Percentiles rank a stretch among this genome's conserved stretches.
Conservation (phyloP, 2,797 vertebrate genomes). For the Florisuga fusca region DNA sequence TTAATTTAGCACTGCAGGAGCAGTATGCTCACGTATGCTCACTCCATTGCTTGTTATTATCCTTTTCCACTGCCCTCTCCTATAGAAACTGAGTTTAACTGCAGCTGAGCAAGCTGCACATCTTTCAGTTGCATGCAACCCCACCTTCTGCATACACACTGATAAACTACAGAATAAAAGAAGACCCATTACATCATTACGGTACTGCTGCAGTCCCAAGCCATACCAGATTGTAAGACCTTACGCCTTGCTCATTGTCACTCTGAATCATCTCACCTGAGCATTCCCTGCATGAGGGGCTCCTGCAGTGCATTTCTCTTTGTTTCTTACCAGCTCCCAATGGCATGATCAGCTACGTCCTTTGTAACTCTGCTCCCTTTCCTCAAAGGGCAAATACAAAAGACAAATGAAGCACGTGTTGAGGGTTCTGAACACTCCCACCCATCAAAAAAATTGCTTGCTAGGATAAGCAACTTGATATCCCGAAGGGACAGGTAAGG, state of each 20-base stretch:
- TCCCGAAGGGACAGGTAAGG: background rate
- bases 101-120: background rate
- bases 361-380: background rate
- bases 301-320: background rate
- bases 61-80: background rate
- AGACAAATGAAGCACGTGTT: background rate
- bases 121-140: background rate
- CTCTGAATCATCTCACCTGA: background rate
- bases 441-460: background rate
- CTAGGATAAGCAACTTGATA: background rate
- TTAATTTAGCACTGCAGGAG: background rate
- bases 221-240: background rate
- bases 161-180: background rate
- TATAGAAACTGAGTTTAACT: background rate
- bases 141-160: background rate
- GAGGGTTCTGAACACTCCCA: background rate
- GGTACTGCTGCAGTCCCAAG: background rate
- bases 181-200: background rate
- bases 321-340: background rate
- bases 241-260: background rate
- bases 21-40: background rate
- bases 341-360: background rate
- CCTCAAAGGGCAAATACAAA: background rate
- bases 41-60: background rate
- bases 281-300: rapidly evolving